Base-by-base conservation (phyloP, 2,888 invertebrate species). In the Mimas tiliae region DNA sequence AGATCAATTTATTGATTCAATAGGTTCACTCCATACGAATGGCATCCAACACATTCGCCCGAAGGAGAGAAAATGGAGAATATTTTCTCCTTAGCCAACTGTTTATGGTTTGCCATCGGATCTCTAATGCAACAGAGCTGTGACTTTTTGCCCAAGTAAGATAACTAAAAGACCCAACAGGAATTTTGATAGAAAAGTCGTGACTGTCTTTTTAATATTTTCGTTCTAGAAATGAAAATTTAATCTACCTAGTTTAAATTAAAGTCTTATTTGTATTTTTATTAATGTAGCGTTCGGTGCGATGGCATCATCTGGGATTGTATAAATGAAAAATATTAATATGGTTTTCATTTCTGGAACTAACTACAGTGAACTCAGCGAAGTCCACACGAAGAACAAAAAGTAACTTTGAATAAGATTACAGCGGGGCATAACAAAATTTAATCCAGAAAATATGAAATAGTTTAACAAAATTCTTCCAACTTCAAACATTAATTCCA, bases 91-190 rank as follows among this genome's bases (percentile, higher is more conserved):
- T 93, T 97, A 87, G 95, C 97, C 94, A 99, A 98, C 95, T 98
- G 98, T 93, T 96, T 99, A 94, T 99, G 99, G 99, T 99, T 99
- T 94, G 98, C 98, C 77, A 98, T 98, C 78, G 98, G 98, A 80
- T 98, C 98, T 58, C 95, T 98, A 79, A 98, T 98, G 97, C 98
- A 98, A 88, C 98, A 98, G 94, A 98, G 98, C 87, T 98, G 98
- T 94, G 98, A 98, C 93, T 97, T 98, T 93, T 95, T 98, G 79
- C 98, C 98, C 90, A 98, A 97, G 98, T 98, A 96, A 96, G 96
- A 93, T 72, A 80, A 58, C 38, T 21, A 58, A 58, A 6, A 58
- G 19, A 58, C 16, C 27, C 38, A 58, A 14, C 8, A 12, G 34
- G 38, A 48, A 11, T 14, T n/a, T 34, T 58, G 4, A 14, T 48